Evolutionary conservation across 2,888 invertebrate species (phyloP).

Genomic region (Drosophila meridionalis): DNA sequence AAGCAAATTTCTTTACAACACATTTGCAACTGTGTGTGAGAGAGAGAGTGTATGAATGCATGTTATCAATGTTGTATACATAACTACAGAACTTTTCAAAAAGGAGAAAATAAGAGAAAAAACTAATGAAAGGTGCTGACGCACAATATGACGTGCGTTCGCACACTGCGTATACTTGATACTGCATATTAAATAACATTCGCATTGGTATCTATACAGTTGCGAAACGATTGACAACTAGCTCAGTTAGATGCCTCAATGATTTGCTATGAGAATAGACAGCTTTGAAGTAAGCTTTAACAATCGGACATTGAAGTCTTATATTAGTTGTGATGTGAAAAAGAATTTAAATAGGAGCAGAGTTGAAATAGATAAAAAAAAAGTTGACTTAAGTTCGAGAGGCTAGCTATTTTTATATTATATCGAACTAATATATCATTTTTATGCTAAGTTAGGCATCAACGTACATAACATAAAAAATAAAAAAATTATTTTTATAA

Average conservation of each 20-base stretch:
- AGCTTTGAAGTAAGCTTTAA: background rate
- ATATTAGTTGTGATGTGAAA: background rate
- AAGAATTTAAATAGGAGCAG: background rate
- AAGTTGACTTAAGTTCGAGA: too few species aligned
- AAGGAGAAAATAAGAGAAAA: background rate
- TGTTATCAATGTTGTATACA: conserved; percentile 33
- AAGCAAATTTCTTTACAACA: conserved; percentile 54
- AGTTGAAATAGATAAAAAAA: too few species aligned
- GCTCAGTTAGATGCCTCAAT: background rate
- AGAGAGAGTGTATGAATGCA: conserved; percentile 8
- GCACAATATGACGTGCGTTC: conserved; percentile 32
- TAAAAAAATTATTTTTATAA: too few species aligned
- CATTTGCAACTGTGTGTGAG: conserved; percentile 7
- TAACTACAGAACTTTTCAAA: conserved; percentile 3
- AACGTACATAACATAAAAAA: too few species aligned
- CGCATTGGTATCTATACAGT: background rate
- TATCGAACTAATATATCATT: too few species aligned
- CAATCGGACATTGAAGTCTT: background rate
- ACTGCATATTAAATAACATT: conserved; percentile 6
- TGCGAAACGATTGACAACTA: background rate
- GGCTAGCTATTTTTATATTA: too few species aligned
- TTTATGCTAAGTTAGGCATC: too few species aligned
- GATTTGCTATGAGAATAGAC: background rate
- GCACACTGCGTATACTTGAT: conserved; percentile 43
- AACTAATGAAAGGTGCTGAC: conserved; percentile 23